Base-by-base conservation (phyloP, 2,797 vertebrate species). In the Acipenser ruthenus region DNA sequence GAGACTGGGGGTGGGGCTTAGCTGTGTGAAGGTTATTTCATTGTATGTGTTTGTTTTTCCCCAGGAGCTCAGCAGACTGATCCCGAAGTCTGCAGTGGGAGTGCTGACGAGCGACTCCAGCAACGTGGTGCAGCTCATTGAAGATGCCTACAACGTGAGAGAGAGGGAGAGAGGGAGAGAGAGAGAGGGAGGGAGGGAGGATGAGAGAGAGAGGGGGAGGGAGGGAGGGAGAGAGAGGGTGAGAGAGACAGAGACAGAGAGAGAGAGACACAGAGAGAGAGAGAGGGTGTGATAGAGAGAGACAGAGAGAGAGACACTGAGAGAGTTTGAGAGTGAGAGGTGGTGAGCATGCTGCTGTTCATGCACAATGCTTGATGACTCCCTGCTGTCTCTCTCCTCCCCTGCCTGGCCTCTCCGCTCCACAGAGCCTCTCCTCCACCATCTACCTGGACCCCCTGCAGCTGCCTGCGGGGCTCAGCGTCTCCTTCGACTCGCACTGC, bases 71-170 rank as follows among this genome's bases (percentile, higher is more conserved):
- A 90, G 88, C 71, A 75, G 79, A n/a, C 66, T 90, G 69, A 90
- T 91, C 72, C 90, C 89, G n/a, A 88, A 87, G 72, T 90, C 90
- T 0, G 88, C 81, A 47, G 91, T 91, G 6, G 88, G 86, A 47
- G 87, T 84, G 68, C 75, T 92, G 68, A 82, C 79, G 6, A 72
- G 86, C 1, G 88, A 91, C 70, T 92, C 90, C 65, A 89, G 88
- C 76, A 92, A 92, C 5, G 87, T 91, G 67, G 87, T 91, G 1
- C 86, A 90, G 77, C 85, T 91, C 65, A 92, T 92, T 64, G 80
- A 81, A n/a, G 85, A 90, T 0, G 90, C 89, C 1, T 92, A 91
- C 15, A 75, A 79, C 18, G 90, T 91, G 71, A 86, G 23, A 37
- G 23, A 37, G 23, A 37, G 23, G 4, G 23, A 37, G 23, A 4